Percentiles rank a stretch among this genome's conserved stretches.
phyloP scores from a whole-genome alignment of 1,140 invertebrate genomes.

The Lepidostoma basale region DNA sequence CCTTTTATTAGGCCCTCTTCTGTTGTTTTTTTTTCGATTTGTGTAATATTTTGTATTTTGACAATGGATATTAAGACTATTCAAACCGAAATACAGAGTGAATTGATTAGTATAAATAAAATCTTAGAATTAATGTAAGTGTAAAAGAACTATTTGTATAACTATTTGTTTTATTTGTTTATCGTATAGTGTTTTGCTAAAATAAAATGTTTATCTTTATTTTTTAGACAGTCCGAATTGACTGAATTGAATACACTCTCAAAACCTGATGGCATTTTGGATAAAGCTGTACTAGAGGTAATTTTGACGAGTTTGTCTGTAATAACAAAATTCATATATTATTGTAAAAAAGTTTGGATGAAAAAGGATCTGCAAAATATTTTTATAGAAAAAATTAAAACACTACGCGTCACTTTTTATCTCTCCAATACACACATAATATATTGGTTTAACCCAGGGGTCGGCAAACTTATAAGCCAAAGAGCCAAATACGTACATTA shows the following conservation, averaged over 20 bases:
- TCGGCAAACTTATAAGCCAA: too few species aligned
- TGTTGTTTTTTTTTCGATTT: neutral
- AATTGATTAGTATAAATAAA: constrained; percentile 17
- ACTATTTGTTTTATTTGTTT: neutral
- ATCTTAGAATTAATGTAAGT: constrained; percentile 22
- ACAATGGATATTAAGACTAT: constrained; percentile 15
- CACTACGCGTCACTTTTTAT: too few species aligned
- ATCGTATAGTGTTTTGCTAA: neutral
- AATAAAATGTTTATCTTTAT: neutral
- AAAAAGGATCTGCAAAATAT: neutral
- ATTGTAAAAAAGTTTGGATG: too few species aligned
- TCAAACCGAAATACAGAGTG: constrained; percentile 26
- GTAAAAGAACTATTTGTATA: neutral
- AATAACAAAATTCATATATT: neutral
- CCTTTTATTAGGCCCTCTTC: too few species aligned
- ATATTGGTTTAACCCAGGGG: too few species aligned
- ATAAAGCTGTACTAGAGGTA: constrained; percentile 40
- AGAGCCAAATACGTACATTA: too few species aligned
- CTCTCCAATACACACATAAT: too few species aligned
- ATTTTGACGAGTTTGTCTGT: neutral
- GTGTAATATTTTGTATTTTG: neutral
- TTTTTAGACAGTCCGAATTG: constrained; percentile 45
- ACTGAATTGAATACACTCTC: constrained; percentile 47
- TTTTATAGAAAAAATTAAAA: neutral
- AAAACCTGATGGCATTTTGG: constrained; percentile 46